A percentile compares a stretch with the other conserved stretches of the same genome.
Evolutionary conservation across 2,113 vertebrate genomes (phyloP).

Genomic region (Chionis minor): DNA sequence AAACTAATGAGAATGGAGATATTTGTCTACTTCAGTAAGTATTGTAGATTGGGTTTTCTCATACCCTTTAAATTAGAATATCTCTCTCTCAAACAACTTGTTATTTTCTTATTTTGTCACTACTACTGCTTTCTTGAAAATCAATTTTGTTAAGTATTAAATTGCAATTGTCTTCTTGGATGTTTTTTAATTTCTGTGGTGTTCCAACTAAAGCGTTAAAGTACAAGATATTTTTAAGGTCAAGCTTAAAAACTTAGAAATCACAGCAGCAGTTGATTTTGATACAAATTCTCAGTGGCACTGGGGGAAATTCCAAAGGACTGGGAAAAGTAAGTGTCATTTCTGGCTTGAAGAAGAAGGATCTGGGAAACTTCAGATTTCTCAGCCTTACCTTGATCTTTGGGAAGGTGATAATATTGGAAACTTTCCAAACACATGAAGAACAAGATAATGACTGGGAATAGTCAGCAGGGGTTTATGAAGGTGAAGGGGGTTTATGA

Average conservation of each 20-base stretch:
- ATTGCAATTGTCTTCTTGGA: neutral
- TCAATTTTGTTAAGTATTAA: neutral
- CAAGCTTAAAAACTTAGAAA: neutral
- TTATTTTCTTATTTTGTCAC: neutral
- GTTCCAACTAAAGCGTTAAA: neutral
- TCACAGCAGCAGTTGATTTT: neutral
- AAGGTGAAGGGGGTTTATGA: no score
- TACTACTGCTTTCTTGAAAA: neutral
- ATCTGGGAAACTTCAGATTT: neutral
- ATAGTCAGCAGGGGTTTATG: no score
- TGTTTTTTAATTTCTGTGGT: neutral
- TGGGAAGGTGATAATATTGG: neutral
- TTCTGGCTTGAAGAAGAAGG: neutral
- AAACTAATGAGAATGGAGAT: neutral
- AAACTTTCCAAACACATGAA: neutral
- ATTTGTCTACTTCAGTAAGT: neutral
- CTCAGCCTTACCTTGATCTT: neutral
- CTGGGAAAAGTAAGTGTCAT: neutral
- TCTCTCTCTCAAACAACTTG: neutral
- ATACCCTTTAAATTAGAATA: neutral
- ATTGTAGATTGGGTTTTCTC: neutral
- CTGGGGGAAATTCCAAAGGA: neutral
- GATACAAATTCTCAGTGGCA: neutral
- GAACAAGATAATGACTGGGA: no score
- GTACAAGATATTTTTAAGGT: neutral